Evolutionary conservation across 2,113 vertebrate species (phyloP).

Genomic region (Mionectes macconnelli): DNA sequence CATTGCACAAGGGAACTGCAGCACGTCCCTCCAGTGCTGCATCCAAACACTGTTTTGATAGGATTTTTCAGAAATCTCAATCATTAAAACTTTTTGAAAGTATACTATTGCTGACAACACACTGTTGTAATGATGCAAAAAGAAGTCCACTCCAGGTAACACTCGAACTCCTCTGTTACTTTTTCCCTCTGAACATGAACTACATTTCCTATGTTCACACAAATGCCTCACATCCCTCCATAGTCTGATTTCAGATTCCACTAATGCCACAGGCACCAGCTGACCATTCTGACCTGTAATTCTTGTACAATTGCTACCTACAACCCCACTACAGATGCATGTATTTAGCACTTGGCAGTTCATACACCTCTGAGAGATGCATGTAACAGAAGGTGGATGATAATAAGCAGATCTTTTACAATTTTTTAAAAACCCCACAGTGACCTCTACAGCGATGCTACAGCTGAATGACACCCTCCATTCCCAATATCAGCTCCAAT

Average conservation of each 20-base stretch:
- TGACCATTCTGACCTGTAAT: background rate
- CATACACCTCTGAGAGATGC: background rate
- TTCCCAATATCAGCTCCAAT: background rate
- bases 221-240: background rate
- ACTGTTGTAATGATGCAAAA: background rate
- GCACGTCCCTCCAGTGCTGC: fast-evolving
- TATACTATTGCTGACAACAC: background rate
- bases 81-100: background rate
- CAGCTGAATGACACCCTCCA: background rate
- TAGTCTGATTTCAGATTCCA: background rate
- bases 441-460: background rate
- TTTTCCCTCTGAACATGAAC: background rate
- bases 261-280: background rate
- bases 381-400: background rate
- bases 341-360: background rate
- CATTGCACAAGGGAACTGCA: background rate
- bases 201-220: background rate
- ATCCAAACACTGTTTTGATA: background rate
- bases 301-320: background rate
- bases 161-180: background rate
- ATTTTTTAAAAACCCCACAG: background rate
- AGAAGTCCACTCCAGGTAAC: background rate
- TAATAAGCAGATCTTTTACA: background rate
- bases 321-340: fast-evolving
- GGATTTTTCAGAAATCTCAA: background rate